Conservation (phyloP, 1,140 invertebrate genomes). For the Cephus cinctus region DNA sequence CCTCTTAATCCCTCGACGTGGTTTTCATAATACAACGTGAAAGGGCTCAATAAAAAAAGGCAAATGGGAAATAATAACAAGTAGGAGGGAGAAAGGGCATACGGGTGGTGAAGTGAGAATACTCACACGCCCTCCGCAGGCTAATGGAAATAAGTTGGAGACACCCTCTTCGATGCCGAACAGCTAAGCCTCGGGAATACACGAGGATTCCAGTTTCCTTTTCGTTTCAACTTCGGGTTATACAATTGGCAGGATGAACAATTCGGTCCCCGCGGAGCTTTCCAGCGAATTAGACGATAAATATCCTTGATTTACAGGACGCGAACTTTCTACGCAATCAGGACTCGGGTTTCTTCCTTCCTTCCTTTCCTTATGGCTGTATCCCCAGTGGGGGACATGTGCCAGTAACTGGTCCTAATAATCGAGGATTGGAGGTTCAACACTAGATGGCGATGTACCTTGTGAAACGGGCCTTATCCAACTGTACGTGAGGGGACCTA, state of each 20-base stretch:
- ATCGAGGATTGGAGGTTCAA: no score
- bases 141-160: constrained; percentile 45
- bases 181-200: background rate
- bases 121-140: constrained; percentile 27
- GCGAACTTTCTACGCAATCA: constrained; percentile 1
- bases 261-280: constrained; percentile 27
- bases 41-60: constrained; percentile 34
- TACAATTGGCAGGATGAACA: no score
- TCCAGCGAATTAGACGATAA: constrained; percentile 43
- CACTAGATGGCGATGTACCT: no score
- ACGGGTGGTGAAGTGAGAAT: constrained; percentile 20
- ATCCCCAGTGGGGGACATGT: no score
- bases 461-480: no score
- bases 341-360: no score
- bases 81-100: constrained; percentile 19
- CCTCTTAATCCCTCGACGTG: background rate
- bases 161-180: background rate
- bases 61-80: constrained; percentile 40
- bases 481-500: no score
- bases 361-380: no score
- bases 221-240: constrained; percentile 12
- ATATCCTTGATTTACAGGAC: constrained; percentile 40
- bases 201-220: background rate
- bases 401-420: no score
- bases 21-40: constrained; percentile 22